These are phyloP conservation scores for Cantharis lateralis DNA, from an alignment of 2,888 invertebrate species.

Conservation along the genomic window DNA sequence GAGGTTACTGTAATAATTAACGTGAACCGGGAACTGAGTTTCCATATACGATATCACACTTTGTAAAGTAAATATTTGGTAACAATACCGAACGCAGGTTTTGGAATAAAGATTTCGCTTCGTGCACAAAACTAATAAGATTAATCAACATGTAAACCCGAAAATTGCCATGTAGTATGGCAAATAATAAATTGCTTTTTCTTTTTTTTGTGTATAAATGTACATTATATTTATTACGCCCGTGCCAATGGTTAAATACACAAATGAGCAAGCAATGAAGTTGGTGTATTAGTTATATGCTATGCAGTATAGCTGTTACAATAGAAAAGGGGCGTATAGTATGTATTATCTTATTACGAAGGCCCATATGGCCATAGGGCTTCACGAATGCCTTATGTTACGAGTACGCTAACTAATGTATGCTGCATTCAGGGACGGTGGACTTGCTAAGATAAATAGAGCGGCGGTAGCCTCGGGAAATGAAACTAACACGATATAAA, in stretches of 20 bases:
- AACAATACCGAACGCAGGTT: slow-evolving; percentile 12
- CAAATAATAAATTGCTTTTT: background rate
- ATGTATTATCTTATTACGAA: slow-evolving; percentile 51
- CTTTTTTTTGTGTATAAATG: background rate
- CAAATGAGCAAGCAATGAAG: slow-evolving; percentile 16
- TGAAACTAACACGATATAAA: slow-evolving; percentile 55
- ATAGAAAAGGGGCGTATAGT: slow-evolving; percentile 18
- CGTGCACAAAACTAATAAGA: background rate
- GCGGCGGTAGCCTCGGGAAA: slow-evolving; percentile 52
- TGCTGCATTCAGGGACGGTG: slow-evolving; percentile 46
- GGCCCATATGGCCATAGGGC: slow-evolving; percentile 49
- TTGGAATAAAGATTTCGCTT: background rate
- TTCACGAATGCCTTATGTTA: slow-evolving; percentile 52
- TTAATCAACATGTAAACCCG: background rate
- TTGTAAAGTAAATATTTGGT: slow-evolving; percentile 24
- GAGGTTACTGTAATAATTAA: slow-evolving; percentile 33
- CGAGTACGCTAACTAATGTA: slow-evolving; percentile 49
- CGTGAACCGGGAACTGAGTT: slow-evolving; percentile 14
- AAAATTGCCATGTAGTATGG: background rate
- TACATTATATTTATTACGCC: background rate
- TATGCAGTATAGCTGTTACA: slow-evolving; percentile 10
- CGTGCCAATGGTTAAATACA: background rate
- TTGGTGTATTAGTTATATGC: slow-evolving; percentile 1
- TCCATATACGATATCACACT: slow-evolving; percentile 21
- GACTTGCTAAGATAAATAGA: slow-evolving; percentile 56